Conservation (phyloP, 2,888 invertebrate genomes). For the Rhabditophanes sp. region DNA sequence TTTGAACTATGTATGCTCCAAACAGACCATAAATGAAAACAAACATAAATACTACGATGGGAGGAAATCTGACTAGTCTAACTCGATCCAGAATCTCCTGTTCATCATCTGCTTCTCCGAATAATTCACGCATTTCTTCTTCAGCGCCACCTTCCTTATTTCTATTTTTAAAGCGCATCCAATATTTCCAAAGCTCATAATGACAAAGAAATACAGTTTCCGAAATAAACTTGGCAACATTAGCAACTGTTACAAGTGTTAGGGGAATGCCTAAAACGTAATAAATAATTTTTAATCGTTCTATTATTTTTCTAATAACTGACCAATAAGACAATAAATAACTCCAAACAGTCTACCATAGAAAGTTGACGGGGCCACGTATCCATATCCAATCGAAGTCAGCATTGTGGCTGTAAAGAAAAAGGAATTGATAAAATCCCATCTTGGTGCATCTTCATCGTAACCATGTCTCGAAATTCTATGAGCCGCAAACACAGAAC, state of each 20-base stretch:
- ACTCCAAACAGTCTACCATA: slow-evolving; percentile 71
- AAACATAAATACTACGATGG: slow-evolving; percentile 33
- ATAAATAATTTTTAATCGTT: slow-evolving; percentile 1
- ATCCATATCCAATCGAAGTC: slow-evolving; percentile 34
- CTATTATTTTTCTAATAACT: slow-evolving; percentile 1
- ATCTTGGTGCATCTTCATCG: slow-evolving; percentile 31
- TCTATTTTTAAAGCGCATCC: slow-evolving; percentile 24
- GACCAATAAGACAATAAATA: slow-evolving; percentile 59
- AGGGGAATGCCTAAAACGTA: slow-evolving; percentile 58
- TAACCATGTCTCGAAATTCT: slow-evolving; percentile 34
- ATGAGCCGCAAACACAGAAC: slow-evolving; percentile 32
- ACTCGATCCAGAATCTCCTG: slow-evolving; percentile 37
- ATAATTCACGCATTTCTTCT: slow-evolving; percentile 16
- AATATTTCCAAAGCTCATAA: slow-evolving; percentile 33
- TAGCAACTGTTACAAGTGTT: slow-evolving; percentile 53
- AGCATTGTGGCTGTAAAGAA: slow-evolving; percentile 27
- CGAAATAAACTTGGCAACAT: slow-evolving; percentile 39
- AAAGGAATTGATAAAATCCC: slow-evolving; percentile 21
- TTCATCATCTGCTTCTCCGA: slow-evolving; percentile 38
- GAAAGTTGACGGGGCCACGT: slow-evolving; percentile 35
- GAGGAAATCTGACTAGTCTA: slow-evolving; percentile 35
- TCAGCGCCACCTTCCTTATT: slow-evolving; percentile 9
- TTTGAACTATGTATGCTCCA: slow-evolving; percentile 25
- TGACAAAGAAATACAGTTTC: slow-evolving; percentile 35
- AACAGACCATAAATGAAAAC: slow-evolving; percentile 36